phyloP scores from a whole-genome alignment of 2,113 vertebrate genomes.

The Nipponia nippon region DNA sequence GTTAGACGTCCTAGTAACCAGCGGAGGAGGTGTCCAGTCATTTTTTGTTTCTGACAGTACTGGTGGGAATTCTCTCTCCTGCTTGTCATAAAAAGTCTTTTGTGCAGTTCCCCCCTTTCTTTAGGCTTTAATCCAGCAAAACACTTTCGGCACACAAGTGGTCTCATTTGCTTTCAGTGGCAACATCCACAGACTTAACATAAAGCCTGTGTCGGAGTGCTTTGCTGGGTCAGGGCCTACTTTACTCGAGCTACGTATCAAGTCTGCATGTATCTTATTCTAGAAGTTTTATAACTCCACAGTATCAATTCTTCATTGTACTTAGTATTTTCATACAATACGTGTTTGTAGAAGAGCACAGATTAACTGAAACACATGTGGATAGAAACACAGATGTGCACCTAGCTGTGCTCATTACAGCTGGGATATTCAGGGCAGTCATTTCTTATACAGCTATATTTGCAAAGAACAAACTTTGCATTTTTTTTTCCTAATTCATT shows the following conservation, averaged over 20 bases:
- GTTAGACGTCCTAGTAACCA: neutral
- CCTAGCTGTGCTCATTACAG: neutral
- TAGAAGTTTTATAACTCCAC: neutral
- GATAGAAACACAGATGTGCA: neutral
- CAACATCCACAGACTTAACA: constrained; percentile 40
- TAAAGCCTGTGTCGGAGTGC: constrained; percentile 39
- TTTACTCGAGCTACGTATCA: constrained; percentile 6
- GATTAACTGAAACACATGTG: neutral
- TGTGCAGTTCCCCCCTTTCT: neutral
- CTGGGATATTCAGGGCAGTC: neutral
- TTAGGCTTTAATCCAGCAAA: constrained; percentile 33
- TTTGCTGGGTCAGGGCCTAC: constrained; percentile 17
- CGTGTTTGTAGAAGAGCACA: neutral
- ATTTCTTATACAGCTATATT: neutral
- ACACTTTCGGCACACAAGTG: constrained; percentile 21
- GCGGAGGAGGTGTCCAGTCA: neutral
- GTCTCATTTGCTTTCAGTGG: constrained; percentile 52
- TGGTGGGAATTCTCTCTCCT: neutral
- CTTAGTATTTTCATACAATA: neutral
- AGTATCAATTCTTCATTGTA: neutral
- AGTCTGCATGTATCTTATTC: neutral
- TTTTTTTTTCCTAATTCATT: neutral
- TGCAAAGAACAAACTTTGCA: neutral
- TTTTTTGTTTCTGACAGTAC: neutral
- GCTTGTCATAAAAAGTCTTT: constrained; percentile 20